These are phyloP conservation scores for Hystrix brachyura DNA, from an alignment of 2,113 vertebrate species.

Conservation along the genomic window DNA sequence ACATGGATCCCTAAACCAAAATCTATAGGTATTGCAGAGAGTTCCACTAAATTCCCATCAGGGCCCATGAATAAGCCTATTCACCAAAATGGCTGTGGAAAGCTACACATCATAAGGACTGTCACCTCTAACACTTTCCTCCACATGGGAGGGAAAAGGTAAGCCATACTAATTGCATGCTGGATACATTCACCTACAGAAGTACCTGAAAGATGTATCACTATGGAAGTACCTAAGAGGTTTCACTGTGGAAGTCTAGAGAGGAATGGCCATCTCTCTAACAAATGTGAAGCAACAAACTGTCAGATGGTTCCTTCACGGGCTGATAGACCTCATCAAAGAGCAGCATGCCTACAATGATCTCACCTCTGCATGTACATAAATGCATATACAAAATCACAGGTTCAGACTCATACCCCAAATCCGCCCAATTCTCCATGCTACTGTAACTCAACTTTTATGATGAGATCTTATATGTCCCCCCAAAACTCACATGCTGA, in stretches of 20 bases:
- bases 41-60: conserved; percentile 77
- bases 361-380: neutral
- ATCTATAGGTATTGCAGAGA: conserved; percentile 86
- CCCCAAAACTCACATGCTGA: neutral
- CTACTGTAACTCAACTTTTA: conserved; percentile 11
- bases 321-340: conserved; percentile 4
- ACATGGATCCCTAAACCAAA: conserved; percentile 95
- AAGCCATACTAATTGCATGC: conserved; percentile 65
- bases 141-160: conserved; percentile 87
- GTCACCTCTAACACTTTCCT: conserved; percentile 85
- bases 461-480: neutral
- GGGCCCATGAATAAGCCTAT: conserved; percentile 80
- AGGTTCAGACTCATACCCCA: neutral
- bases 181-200: conserved; percentile 62
- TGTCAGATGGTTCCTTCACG: neutral
- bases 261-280: conserved; percentile 39
- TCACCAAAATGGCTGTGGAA: conserved; percentile 81
- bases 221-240: neutral
- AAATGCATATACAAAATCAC: neutral
- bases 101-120: conserved; percentile 83
- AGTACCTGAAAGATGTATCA: conserved; percentile 8
- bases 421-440: neutral
- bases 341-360: neutral
- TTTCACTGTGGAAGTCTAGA: conserved; percentile 10
- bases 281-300: neutral